Evolutionary conservation across 2,113 vertebrate genomes (phyloP).

Genomic region (Climacteris rufus): DNA sequence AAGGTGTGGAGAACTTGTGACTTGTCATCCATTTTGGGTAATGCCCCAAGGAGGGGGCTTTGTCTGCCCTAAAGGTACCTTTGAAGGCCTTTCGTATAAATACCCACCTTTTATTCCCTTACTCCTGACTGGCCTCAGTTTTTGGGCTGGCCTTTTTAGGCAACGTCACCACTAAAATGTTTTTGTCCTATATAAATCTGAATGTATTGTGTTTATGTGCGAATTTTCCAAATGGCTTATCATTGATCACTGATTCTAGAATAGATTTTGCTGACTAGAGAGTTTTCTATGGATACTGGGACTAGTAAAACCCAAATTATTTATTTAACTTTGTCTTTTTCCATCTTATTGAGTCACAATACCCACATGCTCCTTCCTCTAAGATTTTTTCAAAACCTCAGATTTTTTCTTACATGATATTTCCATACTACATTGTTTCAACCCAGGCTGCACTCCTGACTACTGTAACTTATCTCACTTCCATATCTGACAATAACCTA

Average conservation of each 20-base stretch:
- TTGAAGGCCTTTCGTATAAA: no score
- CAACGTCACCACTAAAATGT: neutral
- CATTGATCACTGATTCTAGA: neutral
- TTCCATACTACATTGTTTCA: neutral
- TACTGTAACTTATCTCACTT: neutral
- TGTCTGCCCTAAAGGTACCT: no score
- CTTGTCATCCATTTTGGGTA: no score
- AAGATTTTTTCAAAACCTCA: neutral
- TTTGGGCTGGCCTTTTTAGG: no score
- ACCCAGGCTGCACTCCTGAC: neutral
- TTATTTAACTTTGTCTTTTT: neutral
- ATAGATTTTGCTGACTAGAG: neutral
- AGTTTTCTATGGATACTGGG: neutral
- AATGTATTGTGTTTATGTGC: neutral
- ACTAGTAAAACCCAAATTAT: neutral
- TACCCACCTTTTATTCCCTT: no score
- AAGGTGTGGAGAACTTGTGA: no score
- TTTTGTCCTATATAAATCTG: neutral
- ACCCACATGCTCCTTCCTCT: neutral
- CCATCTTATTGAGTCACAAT: neutral
- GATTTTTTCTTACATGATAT: neutral
- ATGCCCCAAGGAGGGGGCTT: no score
- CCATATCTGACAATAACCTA: neutral
- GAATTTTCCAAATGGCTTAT: neutral
- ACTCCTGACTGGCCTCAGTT: no score